Percentiles rank a stretch among this genome's conserved stretches.
Conservation (phyloP, 2,113 vertebrate genomes). For the Xenotilapia leptura region DNA sequence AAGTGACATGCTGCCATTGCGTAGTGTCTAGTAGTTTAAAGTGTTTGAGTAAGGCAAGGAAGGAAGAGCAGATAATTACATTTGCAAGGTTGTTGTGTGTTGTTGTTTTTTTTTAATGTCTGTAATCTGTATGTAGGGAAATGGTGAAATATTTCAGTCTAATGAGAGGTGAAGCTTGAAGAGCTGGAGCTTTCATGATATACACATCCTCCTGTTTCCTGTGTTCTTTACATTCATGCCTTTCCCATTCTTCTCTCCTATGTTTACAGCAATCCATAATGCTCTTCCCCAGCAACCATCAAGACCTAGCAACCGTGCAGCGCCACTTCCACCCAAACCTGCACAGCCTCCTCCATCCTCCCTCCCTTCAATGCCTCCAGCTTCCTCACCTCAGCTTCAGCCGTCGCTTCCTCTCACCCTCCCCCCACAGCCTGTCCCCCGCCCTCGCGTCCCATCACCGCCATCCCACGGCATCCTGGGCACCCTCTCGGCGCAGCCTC, state of each 20-base stretch:
- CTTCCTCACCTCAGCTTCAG: constrained; percentile 21
- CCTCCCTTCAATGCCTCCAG: constrained; percentile 14
- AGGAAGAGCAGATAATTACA: not conserved
- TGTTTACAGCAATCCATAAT: constrained; percentile 81
- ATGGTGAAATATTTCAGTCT: not conserved
- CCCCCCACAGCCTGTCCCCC: constrained; percentile 63
- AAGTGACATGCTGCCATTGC: not conserved
- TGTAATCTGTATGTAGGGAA: not conserved
- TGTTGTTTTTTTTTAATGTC: not conserved
- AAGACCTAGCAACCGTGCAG: constrained; percentile 83
- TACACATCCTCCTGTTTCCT: not conserved
- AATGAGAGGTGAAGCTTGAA: not conserved
- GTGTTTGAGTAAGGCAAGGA: not conserved
- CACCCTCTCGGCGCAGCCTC: constrained; percentile 73
- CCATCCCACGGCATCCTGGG: constrained; percentile 53
- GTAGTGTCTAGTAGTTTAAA: not conserved
- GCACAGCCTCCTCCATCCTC: constrained; percentile 63
- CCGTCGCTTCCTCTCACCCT: constrained; percentile 32
- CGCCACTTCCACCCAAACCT: constrained; percentile 80
- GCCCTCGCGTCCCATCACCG: constrained; percentile 53
- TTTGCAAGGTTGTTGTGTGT: not conserved
- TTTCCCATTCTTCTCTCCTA: not conserved
- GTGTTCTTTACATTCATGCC: not conserved
- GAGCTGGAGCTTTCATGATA: not conserved
- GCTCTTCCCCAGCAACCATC: constrained; percentile 90